Percentiles rank a stretch among this genome's conserved stretches.
These are phyloP conservation scores for Drosophila rellima DNA, from an alignment of 2,888 invertebrate species.

Conservation along the genomic window DNA sequence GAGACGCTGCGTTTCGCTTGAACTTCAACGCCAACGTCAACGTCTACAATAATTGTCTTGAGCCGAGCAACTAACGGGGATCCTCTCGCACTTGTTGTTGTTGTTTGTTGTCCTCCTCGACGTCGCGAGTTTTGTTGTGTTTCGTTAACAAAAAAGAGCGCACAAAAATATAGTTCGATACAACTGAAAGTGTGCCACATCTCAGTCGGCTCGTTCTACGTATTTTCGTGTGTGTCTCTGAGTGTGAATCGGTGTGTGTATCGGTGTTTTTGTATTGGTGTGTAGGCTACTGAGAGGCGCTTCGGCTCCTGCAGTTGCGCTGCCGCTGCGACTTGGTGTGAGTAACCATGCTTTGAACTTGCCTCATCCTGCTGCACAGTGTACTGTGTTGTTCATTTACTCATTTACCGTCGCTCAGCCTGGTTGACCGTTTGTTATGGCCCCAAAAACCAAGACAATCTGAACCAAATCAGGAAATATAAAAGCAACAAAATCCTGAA, in stretches of 20 bases:
- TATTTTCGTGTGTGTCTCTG: constrained; percentile 16
- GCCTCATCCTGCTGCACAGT: constrained; percentile 7
- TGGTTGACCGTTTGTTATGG: constrained; percentile 22
- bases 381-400: constrained; percentile 19
- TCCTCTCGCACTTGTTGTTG: constrained; percentile 27
- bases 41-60: constrained; percentile 45
- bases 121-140: constrained; percentile 61
- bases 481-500: background rate
- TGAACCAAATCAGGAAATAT: background rate
- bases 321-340: constrained; percentile 39
- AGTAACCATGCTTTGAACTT: constrained; percentile 22
- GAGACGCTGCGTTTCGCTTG: constrained; percentile 79
- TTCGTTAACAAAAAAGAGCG: constrained; percentile 13
- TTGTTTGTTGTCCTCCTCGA: constrained; percentile 40
- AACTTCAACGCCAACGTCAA: constrained; percentile 54
- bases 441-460: background rate
- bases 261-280: constrained; percentile 37
- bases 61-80: constrained; percentile 38
- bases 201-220: constrained; percentile 43
- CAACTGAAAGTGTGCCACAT: constrained; percentile 69
- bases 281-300: constrained; percentile 53
- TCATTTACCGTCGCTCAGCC: constrained; percentile 26
- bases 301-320: constrained; percentile 47
- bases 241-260: constrained; percentile 24
- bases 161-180: constrained; percentile 60